A percentile compares a stretch with the other conserved stretches of the same genome.
These are phyloP conservation scores for Eristalis arbustorum DNA, from an alignment of 2,888 invertebrate species.

Conservation along the genomic window DNA sequence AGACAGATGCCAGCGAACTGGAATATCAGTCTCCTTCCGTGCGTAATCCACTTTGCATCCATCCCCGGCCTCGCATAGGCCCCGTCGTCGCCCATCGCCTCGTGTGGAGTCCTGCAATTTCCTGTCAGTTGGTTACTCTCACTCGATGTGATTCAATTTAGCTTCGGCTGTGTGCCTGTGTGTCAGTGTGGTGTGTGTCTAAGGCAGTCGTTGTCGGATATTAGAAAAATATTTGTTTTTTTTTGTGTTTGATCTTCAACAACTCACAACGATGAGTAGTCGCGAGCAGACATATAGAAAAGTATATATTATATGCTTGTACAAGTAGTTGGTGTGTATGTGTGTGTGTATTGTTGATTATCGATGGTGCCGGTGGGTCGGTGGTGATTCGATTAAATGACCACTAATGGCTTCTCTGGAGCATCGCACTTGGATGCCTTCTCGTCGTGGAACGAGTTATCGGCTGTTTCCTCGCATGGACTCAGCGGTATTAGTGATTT, in stretches of 20 bases:
- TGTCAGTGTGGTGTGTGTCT: neutral
- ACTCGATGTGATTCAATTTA: constrained; percentile 29
- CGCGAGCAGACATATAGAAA: neutral
- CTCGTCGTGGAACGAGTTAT: constrained; percentile 75
- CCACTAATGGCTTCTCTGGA: constrained; percentile 78
- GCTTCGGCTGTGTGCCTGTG: neutral
- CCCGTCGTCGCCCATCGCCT: constrained; percentile 15
- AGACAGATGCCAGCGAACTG: neutral
- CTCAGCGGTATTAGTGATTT: constrained; percentile 79
- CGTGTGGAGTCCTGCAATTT: constrained; percentile 35
- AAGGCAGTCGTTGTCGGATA: constrained; percentile 31
- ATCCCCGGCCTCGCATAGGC: constrained; percentile 4
- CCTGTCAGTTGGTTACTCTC: constrained; percentile 40
- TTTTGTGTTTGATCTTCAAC: neutral
- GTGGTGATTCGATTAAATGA: constrained; percentile 74
- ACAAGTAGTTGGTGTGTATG: neutral
- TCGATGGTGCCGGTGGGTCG: constrained; percentile 18
- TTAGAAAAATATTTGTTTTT: constrained; percentile 40
- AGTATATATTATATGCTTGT: neutral
- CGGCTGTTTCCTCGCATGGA: constrained; percentile 76
- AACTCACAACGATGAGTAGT: constrained; percentile 17
- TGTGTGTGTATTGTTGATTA: constrained; percentile 4
- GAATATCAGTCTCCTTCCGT: neutral
- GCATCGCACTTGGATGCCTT: constrained; percentile 77
- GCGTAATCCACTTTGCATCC: constrained; percentile 26